A percentile compares a stretch with the other conserved stretches of the same genome.
Conservation (phyloP, 1,140 invertebrate genomes). For the Eumeta japonica region DNA sequence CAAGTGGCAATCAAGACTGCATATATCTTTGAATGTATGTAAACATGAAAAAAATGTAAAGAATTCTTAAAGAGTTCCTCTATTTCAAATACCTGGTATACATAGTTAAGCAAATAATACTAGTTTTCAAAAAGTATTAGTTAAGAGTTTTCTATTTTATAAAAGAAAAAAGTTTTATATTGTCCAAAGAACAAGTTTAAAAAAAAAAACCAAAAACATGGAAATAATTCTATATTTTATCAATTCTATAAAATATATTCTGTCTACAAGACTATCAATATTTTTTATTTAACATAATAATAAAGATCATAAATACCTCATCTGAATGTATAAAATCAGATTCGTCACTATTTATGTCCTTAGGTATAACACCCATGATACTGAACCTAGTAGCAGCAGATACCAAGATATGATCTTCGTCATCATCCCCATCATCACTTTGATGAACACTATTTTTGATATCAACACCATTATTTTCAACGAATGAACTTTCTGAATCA, state of each 20-base stretch:
- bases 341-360: conserved; percentile 42
- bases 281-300: background rate
- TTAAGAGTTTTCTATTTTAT: too few species aligned
- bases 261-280: too few species aligned
- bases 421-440: conserved; percentile 19
- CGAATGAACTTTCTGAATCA: conserved; percentile 6
- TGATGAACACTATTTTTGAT: conserved; percentile 10
- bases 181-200: too few species aligned
- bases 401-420: conserved; percentile 44
- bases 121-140: too few species aligned
- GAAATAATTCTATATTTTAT: background rate
- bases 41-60: too few species aligned
- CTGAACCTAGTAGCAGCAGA: conserved; percentile 50
- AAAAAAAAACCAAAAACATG: too few species aligned
- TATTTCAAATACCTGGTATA: too few species aligned
- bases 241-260: background rate
- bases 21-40: too few species aligned
- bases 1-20: too few species aligned
- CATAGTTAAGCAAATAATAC: background rate
- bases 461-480: conserved; percentile 3
- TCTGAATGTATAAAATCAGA: conserved; percentile 52
- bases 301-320: conserved; percentile 47
- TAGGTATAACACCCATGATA: conserved; percentile 46
- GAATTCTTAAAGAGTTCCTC: too few species aligned
- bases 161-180: too few species aligned